phyloP scores from a whole-genome alignment of 2,888 invertebrate species.

The Beris chalybata region DNA sequence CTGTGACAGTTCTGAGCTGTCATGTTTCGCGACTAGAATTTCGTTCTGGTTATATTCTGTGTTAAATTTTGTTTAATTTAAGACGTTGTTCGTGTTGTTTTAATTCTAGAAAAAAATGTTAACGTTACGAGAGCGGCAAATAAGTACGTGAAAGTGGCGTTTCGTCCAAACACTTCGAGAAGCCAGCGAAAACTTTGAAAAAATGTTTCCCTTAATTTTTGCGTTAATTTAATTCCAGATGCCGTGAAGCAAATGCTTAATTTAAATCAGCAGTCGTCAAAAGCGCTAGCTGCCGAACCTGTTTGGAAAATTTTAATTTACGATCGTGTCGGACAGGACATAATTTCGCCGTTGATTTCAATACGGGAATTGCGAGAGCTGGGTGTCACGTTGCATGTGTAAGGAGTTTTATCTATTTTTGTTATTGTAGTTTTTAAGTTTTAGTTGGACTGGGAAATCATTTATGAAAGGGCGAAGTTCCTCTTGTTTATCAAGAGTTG shows the following conservation, averaged over 20 bases:
- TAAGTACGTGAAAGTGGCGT: slow-evolving; percentile 59
- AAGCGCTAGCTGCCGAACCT: slow-evolving; percentile 79
- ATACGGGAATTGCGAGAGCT: slow-evolving; percentile 93
- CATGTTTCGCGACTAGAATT: slow-evolving; percentile 4
- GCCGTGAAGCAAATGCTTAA: slow-evolving; percentile 95
- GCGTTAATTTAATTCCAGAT: slow-evolving; percentile 61
- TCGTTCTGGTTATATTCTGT: not conserved
- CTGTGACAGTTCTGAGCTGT: slow-evolving; percentile 11
- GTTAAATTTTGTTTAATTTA: not conserved
- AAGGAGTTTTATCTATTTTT: slow-evolving; percentile 55
- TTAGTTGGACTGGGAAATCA: too few relatives aligned
- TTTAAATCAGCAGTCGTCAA: slow-evolving; percentile 79
- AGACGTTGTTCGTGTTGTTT: too few relatives aligned
- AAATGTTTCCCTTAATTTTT: not conserved
- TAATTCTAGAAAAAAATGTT: slow-evolving; percentile 58
- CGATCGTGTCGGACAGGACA: slow-evolving; percentile 95
- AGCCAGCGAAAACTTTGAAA: not conserved
- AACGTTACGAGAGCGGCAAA: slow-evolving; percentile 71
- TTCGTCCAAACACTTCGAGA: not conserved
- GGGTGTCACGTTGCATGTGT: slow-evolving; percentile 98
- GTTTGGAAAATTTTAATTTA: slow-evolving; percentile 97
- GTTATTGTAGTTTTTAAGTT: slow-evolving; percentile 21
- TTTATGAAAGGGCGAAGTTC: too few relatives aligned
- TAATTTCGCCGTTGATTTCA: slow-evolving; percentile 94
- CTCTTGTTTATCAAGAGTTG: too few relatives aligned